Percentiles rank a stretch among this genome's conserved stretches.
Conservation (phyloP, 2,113 vertebrate genomes). For the Megaceryle torquata region DNA sequence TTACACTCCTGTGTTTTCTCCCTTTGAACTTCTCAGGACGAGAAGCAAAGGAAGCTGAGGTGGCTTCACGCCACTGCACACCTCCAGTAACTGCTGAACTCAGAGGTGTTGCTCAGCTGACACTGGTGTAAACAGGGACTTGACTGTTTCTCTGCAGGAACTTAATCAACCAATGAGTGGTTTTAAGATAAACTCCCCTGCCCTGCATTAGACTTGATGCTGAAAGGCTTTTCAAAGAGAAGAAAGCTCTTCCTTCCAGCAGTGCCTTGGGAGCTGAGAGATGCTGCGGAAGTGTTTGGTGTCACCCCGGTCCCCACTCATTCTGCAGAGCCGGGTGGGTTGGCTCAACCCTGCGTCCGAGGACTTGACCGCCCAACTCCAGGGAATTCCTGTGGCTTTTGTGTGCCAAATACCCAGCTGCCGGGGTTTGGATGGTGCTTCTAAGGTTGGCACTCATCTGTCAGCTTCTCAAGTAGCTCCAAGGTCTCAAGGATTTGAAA, state of each 20-base stretch:
- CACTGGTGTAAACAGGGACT: accelerated
- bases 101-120: not conserved
- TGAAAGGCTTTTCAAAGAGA: not conserved
- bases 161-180: not conserved
- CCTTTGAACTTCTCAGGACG: conserved; percentile 23
- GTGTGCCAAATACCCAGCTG: not conserved
- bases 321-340: not conserved
- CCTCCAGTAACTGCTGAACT: not conserved
- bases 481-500: not conserved
- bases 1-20: not conserved
- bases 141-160: not conserved
- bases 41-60: conserved; percentile 1
- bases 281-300: not conserved
- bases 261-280: not conserved
- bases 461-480: not conserved
- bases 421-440: not conserved
- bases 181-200: not conserved
- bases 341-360: not conserved
- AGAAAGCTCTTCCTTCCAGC: not conserved
- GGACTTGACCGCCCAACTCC: not conserved
- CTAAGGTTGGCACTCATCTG: not conserved
- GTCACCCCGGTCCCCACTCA: not conserved
- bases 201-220: not conserved
- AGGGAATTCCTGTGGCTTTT: not conserved
- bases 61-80: not conserved